These are phyloP conservation scores for Pheosia tremula DNA, from an alignment of 2,888 invertebrate species.

Conservation along the genomic window DNA sequence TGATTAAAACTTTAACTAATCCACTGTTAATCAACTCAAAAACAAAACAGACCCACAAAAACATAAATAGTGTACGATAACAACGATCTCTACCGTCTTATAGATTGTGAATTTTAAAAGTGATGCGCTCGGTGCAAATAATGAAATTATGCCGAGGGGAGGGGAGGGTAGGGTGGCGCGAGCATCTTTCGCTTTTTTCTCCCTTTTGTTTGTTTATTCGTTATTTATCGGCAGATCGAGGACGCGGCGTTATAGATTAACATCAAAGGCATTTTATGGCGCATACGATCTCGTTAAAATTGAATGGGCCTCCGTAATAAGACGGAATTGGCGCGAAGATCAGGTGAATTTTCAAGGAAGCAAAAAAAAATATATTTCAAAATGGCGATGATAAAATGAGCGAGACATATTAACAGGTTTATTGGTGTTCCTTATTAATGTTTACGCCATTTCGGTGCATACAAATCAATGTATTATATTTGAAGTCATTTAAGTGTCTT, in stretches of 20 bases:
- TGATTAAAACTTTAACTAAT: not conserved
- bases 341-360: conserved; percentile 35
- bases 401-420: not conserved
- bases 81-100: conserved; percentile 29
- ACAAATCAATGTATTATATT: not conserved
- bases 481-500: too few relatives aligned
- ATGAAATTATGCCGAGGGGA: conserved; percentile 63
- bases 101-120: conserved; percentile 62
- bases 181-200: conserved; percentile 52
- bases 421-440: too few relatives aligned
- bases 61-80: conserved; percentile 35
- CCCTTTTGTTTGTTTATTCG: conserved; percentile 72
- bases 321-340: conserved; percentile 47
- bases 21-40: not conserved
- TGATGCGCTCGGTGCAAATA: conserved; percentile 62
- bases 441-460: not conserved
- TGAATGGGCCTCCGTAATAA: conserved; percentile 57
- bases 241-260: conserved; percentile 67
- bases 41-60: conserved; percentile 20
- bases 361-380: conserved; percentile 28
- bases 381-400: conserved; percentile 5
- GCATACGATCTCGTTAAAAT: conserved; percentile 65
- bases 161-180: conserved; percentile 36
- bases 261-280: conserved; percentile 66
- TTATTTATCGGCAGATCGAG: conserved; percentile 75